Evolutionary conservation across 2,797 vertebrate species (phyloP).

Genomic region (Platyrinchus mystaceus): DNA sequence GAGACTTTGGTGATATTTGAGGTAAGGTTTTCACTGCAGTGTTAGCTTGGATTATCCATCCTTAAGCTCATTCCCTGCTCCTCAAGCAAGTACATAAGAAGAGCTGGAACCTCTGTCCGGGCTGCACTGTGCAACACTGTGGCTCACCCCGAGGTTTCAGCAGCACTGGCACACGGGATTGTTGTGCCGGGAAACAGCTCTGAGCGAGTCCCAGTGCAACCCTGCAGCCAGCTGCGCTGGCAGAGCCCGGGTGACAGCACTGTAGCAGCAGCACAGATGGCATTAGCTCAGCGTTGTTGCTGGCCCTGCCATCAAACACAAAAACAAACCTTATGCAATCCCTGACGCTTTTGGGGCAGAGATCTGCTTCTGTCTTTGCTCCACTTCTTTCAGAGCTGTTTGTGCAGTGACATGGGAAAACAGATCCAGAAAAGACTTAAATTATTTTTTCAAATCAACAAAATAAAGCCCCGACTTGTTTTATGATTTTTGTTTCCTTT

Average conservation of each 20-base stretch:
- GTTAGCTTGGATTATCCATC: background rate
- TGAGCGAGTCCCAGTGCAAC: rapidly evolving
- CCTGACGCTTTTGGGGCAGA: background rate
- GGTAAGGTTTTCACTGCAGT: background rate
- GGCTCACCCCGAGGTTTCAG: rapidly evolving
- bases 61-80: background rate
- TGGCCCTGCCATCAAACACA: background rate
- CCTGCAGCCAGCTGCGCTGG: background rate
- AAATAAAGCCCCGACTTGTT: background rate
- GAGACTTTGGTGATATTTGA: background rate
- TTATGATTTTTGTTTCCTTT: background rate
- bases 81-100: rapidly evolving
- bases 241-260: background rate
- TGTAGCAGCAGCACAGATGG: rapidly evolving
- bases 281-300: background rate
- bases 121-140: rapidly evolving
- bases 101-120: background rate
- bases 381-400: background rate
- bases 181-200: background rate
- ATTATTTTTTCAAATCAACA: background rate
- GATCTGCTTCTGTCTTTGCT: background rate
- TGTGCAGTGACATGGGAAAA: rapidly evolving
- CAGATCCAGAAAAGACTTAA: background rate
- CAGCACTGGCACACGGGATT: rapidly evolving
- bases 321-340: background rate